Evolutionary conservation across 2,113 vertebrate species (phyloP), one percentile per base, ranked within the genome.

Genomic region (Scomber scombrus): DNA sequence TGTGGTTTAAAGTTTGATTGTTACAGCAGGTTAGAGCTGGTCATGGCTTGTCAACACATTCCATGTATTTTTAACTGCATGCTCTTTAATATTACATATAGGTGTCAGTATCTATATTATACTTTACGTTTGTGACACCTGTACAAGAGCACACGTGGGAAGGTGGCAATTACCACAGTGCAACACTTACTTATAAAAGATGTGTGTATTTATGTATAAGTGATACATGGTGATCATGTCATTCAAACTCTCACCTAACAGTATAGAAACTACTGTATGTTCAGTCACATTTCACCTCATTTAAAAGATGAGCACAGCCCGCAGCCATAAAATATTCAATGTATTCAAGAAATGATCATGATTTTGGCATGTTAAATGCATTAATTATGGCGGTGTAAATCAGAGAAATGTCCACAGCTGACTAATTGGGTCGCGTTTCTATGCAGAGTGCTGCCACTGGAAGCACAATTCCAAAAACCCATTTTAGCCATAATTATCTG

Each of bases 301-400:
- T 67, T 26, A 19, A 19, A 62, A 31, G 40, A 54, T 46, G 11
- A 78, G 51, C 66, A 26, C 82, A 82, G 75, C 60, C 56, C 69
- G 75, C 34, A 3, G 29, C 21, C 62, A 70, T 63, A 78, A 81
- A 58, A 74, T 76, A 90, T 91, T 87, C 57, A 85, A 90, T 83
- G 12, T 50, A 78, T 85, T 87, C 86, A 40, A 66, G 40, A 79
- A 80, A 84, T 82, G 1, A 77, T 77, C 50, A 58, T 47, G 71
- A 74, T 80, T 84, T 88, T 58, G 55, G 60, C 45, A 63, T 52
- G 75, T 80, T 88, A 87, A 89, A 84, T 78, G 64, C 85, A 85
- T 84, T 88, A 83, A 91, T 88, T 78, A 84, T 74, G 26, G 4
- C 62, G 16, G 46, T 1, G 60, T 81, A 64, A 83, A 91, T 85